These are phyloP conservation scores for Adoxophyes honmai DNA, from an alignment of 1,140 invertebrate genomes.

Conservation along the genomic window DNA sequence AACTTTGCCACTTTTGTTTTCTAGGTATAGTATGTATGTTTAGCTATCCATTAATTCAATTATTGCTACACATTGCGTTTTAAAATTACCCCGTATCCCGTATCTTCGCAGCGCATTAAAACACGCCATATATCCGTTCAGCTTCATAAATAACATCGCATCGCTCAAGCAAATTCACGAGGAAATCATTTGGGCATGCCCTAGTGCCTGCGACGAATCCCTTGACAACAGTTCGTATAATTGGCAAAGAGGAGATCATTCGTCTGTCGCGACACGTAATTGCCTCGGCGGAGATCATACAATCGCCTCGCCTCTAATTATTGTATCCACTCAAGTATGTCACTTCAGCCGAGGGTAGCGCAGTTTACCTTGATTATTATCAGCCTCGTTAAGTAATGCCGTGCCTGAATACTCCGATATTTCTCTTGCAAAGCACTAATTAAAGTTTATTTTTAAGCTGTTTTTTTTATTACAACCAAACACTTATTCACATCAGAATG, in stretches of 20 bases:
- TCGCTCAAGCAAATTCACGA: background rate
- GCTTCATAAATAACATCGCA: background rate
- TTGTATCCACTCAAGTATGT: background rate
- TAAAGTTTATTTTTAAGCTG: no score
- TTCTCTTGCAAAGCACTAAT: background rate
- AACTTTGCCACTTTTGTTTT: no score
- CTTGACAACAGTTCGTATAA: background rate
- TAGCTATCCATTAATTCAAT: no score
- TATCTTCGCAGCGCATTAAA: no score
- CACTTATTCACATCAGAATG: no score
- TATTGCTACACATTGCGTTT: no score
- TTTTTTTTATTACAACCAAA: no score
- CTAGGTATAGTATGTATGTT: no score
- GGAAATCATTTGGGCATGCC: background rate
- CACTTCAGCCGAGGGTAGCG: background rate
- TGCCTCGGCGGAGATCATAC: background rate
- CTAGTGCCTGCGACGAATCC: background rate
- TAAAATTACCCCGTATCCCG: no score
- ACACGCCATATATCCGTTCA: no score
- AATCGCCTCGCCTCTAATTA: background rate
- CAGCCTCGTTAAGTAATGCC: no score
- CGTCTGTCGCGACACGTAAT: background rate
- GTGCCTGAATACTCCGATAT: no score
- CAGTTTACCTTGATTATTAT: background rate
- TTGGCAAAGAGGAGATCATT: conserved; percentile 5